These are phyloP conservation scores for Lates japonicus DNA, from an alignment of 2,797 vertebrate species.

Conservation along the genomic window DNA sequence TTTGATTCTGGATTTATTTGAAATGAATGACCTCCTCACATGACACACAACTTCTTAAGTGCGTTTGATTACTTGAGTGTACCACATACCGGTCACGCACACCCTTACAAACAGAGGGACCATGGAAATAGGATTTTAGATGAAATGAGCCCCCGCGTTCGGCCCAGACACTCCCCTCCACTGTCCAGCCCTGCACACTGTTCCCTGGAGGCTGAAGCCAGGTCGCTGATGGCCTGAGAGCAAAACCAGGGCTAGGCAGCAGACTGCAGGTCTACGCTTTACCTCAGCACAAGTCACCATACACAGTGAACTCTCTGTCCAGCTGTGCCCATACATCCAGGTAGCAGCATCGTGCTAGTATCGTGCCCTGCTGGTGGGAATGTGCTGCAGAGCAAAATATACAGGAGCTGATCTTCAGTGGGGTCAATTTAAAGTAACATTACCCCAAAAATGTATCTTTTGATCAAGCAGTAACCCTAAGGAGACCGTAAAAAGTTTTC, in stretches of 20 bases:
- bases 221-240: conserved; percentile 8
- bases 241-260: neutral
- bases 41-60: neutral
- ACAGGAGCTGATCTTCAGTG: neutral
- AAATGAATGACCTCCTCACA: conserved; percentile 19
- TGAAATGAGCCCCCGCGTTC: conserved; percentile 40
- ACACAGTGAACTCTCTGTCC: conserved; percentile 53
- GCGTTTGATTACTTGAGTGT: conserved; percentile 15
- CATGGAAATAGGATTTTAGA: conserved; percentile 46
- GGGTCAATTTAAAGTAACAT: neutral
- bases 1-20: conserved; percentile 28
- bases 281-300: neutral
- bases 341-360: neutral
- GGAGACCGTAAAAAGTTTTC: too few species aligned
- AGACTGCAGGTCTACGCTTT: conserved; percentile 15
- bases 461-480: neutral
- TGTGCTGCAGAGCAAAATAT: neutral
- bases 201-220: conserved; percentile 26
- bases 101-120: conserved; percentile 33
- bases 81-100: neutral
- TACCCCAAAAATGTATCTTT: neutral
- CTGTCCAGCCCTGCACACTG: neutral
- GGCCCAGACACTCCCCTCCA: conserved; percentile 27
- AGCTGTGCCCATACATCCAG: conserved; percentile 24
- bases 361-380: neutral